These are phyloP conservation scores for Maniola jurtina DNA, from an alignment of 1,140 invertebrate species.

Conservation along the genomic window DNA sequence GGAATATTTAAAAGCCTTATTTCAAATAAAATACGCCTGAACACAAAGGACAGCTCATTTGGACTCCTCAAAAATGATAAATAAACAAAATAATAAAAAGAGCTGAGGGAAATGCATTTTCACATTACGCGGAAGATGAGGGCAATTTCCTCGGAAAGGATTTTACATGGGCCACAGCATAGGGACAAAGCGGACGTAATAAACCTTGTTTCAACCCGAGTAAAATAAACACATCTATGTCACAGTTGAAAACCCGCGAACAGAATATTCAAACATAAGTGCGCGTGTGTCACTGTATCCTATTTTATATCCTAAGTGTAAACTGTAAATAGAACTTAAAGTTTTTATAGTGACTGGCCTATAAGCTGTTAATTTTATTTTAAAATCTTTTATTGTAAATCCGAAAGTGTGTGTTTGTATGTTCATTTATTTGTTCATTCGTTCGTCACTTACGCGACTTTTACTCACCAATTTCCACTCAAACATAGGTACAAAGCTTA, in stretches of 20 bases:
- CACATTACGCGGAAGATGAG: constrained; percentile 26
- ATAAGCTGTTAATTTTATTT: too few relatives aligned
- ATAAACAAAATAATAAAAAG: constrained; percentile 28
- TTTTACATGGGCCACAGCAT: constrained; percentile 49
- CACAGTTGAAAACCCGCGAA: neutral
- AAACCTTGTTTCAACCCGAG: constrained; percentile 53
- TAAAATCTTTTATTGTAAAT: too few relatives aligned
- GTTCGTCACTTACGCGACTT: too few relatives aligned
- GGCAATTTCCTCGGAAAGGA: constrained; percentile 57
- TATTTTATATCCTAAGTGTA: too few relatives aligned
- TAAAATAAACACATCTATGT: constrained; percentile 38
- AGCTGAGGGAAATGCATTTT: constrained; percentile 41
- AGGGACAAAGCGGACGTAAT: constrained; percentile 50
- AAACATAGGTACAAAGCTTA: too few relatives aligned
- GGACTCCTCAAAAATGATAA: neutral
- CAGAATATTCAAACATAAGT: neutral
- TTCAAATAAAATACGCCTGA: neutral
- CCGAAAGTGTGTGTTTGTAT: too few relatives aligned
- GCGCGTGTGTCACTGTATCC: neutral
- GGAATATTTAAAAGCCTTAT: neutral
- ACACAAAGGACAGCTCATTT: neutral
- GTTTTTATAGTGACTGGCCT: too few relatives aligned
- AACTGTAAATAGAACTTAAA: too few relatives aligned
- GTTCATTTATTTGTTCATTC: too few relatives aligned
- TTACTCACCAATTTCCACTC: too few relatives aligned